Conservation (phyloP, 2,888 invertebrate genomes). For the Pollenia labialis region DNA sequence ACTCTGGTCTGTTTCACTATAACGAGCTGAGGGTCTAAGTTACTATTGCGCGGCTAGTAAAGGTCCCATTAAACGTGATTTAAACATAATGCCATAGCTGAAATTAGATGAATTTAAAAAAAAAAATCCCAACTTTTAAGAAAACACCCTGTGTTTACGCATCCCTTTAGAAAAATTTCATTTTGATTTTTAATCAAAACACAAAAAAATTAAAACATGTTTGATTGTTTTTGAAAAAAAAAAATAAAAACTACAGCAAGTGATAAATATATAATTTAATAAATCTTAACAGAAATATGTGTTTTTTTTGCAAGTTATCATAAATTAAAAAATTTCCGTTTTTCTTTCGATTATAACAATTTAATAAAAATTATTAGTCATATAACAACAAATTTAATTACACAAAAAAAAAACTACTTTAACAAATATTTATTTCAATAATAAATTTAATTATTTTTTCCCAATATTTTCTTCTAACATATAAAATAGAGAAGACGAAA, state of each 20-base stretch:
- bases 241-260: background rate
- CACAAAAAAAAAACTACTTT: background rate
- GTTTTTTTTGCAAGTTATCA: background rate
- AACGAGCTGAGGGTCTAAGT: too few species aligned
- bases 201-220: background rate
- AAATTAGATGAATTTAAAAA: too few species aligned
- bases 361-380: background rate
- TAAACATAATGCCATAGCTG: too few species aligned
- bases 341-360: background rate
- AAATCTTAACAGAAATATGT: background rate
- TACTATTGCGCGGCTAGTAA: too few species aligned
- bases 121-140: too few species aligned
- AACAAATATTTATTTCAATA: background rate
- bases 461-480: too few species aligned
- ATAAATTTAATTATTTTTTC: too few species aligned
- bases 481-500: background rate
- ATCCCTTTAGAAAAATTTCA: too few species aligned
- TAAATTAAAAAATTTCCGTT: background rate
- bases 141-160: too few species aligned
- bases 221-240: background rate
- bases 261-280: conserved; percentile 5
- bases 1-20: too few species aligned
- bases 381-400: background rate
- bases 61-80: too few species aligned
- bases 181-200: too few species aligned